Conservation (phyloP, 1,140 invertebrate species). For the Drosophila nikananu region DNA sequence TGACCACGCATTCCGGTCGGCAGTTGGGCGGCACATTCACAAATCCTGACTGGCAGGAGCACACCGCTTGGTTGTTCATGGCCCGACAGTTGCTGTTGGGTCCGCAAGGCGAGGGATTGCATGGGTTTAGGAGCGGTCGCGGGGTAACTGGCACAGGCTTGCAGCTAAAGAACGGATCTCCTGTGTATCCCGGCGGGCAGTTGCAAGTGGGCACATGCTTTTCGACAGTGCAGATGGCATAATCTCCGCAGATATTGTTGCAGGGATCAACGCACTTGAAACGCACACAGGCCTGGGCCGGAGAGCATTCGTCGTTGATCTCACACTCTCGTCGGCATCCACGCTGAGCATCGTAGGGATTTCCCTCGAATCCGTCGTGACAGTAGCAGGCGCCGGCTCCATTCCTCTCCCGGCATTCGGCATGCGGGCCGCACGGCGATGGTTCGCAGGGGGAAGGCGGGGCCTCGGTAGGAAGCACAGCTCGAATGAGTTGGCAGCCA, state of each 20-base stretch:
- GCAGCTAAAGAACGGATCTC: conserved; percentile 93
- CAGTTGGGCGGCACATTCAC: conserved; percentile 92
- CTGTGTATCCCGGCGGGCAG: conserved; percentile 90
- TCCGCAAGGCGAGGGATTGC: conserved; percentile 89
- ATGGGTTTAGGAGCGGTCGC: conserved; percentile 85
- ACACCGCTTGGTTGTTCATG: conserved; percentile 88
- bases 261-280: conserved; percentile 93
- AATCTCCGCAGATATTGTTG: conserved; percentile 90
- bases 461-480: conserved; percentile 82
- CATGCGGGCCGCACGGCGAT: conserved; percentile 90
- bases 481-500: conserved; percentile 86
- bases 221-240: conserved; percentile 90
- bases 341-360: conserved; percentile 87
- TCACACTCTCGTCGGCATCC: conserved; percentile 93
- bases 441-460: conserved; percentile 88
- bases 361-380: conserved; percentile 89
- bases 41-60: conserved; percentile 90
- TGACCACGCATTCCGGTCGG: conserved; percentile 89
- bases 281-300: conserved; percentile 89
- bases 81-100: conserved; percentile 91
- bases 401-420: conserved; percentile 89
- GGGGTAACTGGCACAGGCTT: conserved; percentile 87
- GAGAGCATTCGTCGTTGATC: conserved; percentile 90
- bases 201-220: conserved; percentile 91
- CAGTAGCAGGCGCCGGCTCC: conserved; percentile 90